Conservation (phyloP, 2,113 vertebrate species). For the Austrofundulus limnaeus region DNA sequence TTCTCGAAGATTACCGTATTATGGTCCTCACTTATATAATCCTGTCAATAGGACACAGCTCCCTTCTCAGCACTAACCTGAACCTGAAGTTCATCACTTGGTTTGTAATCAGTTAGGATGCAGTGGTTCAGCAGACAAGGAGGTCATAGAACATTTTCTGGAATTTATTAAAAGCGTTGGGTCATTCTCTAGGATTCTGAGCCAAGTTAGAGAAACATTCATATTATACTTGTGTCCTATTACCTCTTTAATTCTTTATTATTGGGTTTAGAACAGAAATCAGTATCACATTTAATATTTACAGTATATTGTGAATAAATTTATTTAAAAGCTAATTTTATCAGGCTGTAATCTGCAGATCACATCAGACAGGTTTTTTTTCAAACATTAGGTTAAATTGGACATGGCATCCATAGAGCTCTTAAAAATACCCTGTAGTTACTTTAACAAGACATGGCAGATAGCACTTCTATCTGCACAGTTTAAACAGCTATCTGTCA, state of each 20-base stretch:
- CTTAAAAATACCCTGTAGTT: neutral
- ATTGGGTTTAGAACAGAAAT: neutral
- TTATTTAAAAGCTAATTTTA: neutral
- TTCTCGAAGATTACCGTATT: constrained; percentile 71
- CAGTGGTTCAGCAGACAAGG: constrained; percentile 49
- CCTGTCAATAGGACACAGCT: constrained; percentile 67
- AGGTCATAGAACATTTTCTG: constrained; percentile 52
- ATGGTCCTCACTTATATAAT: constrained; percentile 68
- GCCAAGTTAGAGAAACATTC: constrained; percentile 1
- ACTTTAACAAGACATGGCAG: neutral
- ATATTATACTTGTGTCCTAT: neutral
- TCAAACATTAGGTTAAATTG: neutral
- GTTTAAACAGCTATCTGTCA: neutral
- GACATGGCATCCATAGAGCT: neutral
- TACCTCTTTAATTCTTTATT: constrained; percentile 1
- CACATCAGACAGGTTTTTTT: neutral
- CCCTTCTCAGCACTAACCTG: constrained; percentile 43
- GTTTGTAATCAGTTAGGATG: constrained; percentile 56
- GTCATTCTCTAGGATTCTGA: constrained; percentile 42
- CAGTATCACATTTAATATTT: neutral
- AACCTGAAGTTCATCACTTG: constrained; percentile 54
- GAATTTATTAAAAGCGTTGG: constrained; percentile 48
- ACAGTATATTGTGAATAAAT: neutral
- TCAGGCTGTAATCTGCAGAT: neutral
- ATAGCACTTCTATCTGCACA: neutral